These are phyloP conservation scores for Adrianichthys oophorus DNA, from an alignment of 2,797 vertebrate species.

Conservation along the genomic window DNA sequence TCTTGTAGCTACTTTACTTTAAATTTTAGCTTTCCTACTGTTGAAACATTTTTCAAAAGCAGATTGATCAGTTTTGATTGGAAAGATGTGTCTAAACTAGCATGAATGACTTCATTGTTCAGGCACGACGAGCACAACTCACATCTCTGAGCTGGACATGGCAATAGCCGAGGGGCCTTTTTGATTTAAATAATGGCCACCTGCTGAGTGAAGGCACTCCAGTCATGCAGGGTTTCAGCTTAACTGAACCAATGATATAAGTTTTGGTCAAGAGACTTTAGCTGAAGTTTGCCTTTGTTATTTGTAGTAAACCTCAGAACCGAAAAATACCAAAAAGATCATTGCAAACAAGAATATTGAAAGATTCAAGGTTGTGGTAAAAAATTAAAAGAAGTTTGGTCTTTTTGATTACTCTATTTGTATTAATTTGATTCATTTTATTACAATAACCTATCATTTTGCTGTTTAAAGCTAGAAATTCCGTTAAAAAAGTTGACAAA, in stretches of 20 bases:
- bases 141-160: slow-evolving; percentile 23
- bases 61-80: no score
- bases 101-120: no score
- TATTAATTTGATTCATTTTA: neutral
- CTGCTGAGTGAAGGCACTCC: slow-evolving; percentile 63
- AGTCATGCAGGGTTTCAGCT: slow-evolving; percentile 44
- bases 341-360: neutral
- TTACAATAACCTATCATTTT: neutral
- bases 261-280: slow-evolving; percentile 55
- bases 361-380: neutral
- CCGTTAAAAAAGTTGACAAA: neutral
- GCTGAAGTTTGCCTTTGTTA: slow-evolving; percentile 51
- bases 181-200: slow-evolving; percentile 40
- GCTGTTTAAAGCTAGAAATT: neutral
- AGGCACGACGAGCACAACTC: slow-evolving; percentile 5
- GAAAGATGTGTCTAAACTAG: no score
- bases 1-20: no score
- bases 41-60: no score
- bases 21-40: no score
- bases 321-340: slow-evolving; percentile 11
- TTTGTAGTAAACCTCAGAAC: slow-evolving; percentile 38
- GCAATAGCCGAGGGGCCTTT: slow-evolving; percentile 30
- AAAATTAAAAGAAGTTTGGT: slow-evolving; percentile 4
- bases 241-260: slow-evolving; percentile 45
- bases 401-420: no score